These are phyloP conservation scores for Melanotaenia nigrans DNA, from an alignment of 2,797 vertebrate species.

Conservation along the genomic window DNA sequence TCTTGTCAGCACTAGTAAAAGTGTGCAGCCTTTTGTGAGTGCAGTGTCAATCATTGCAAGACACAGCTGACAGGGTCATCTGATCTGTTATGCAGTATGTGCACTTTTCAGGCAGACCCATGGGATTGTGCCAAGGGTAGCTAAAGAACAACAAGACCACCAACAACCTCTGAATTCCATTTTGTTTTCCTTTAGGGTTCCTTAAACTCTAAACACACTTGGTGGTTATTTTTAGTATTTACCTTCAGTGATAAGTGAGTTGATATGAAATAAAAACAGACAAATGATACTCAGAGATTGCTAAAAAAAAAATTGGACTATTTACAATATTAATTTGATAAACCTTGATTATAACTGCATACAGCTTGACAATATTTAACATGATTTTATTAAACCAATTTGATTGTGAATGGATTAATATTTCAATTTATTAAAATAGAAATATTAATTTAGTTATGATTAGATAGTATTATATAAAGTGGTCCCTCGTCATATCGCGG, in stretches of 20 bases:
- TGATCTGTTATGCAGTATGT: conserved; percentile 70
- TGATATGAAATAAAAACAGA: conserved; percentile 1
- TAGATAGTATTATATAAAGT: too few relatives aligned
- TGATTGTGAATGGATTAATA: not conserved
- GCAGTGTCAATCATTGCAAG: conserved; percentile 66
- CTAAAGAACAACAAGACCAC: conserved; percentile 54
- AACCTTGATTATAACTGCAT: not conserved
- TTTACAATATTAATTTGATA: not conserved
- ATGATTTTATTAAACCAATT: not conserved
- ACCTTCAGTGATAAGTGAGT: conserved; percentile 28
- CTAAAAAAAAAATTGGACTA: too few relatives aligned
- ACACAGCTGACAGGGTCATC: conserved; percentile 71
- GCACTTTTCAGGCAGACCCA: conserved; percentile 67
- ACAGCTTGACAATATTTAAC: not conserved
- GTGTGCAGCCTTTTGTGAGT: conserved; percentile 65
- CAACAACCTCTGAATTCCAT: conserved; percentile 58
- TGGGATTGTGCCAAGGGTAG: conserved; percentile 54
- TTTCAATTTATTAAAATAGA: too few relatives aligned
- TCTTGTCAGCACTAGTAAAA: conserved; percentile 73
- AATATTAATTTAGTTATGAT: too few relatives aligned
- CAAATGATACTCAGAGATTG: too few relatives aligned
- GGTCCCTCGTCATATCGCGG: too few relatives aligned
- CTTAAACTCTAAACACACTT: conserved; percentile 25
- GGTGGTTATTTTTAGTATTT: conserved; percentile 23
- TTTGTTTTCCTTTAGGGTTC: conserved; percentile 38